phyloP scores from a whole-genome alignment of 2,113 vertebrate species.

The Sinocyclocheilus maitianheensis region DNA sequence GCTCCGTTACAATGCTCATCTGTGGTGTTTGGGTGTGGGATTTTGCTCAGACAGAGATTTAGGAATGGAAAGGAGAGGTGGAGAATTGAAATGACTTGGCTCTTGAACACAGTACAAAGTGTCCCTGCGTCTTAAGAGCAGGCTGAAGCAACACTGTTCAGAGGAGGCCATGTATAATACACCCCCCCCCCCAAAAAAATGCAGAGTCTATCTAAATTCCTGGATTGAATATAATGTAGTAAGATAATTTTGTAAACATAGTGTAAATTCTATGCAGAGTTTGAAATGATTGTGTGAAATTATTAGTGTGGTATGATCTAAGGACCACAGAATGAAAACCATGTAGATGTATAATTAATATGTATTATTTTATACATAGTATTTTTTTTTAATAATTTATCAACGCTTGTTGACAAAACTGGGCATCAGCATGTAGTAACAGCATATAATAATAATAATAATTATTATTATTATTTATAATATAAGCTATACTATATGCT shows the following conservation, averaged over 20 bases:
- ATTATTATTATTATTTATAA: too few relatives aligned
- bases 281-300: not conserved
- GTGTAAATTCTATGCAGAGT: not conserved
- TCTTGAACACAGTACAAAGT: not conserved
- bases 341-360: not conserved
- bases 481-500: too few relatives aligned
- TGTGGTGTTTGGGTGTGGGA: not conserved
- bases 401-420: not conserved
- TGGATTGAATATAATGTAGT: not conserved
- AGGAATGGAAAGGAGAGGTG: not conserved
- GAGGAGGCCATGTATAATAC: not conserved
- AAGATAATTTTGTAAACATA: too few relatives aligned
- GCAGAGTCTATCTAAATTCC: not conserved
- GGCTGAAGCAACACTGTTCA: not conserved
- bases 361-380: not conserved
- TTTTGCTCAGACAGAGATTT: conserved; percentile 17
- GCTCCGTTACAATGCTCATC: not conserved
- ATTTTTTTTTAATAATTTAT: too few relatives aligned
- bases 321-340: not conserved
- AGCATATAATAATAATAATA: not conserved
- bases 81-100: conserved; percentile 26
- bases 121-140: conserved; percentile 7
- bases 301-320: not conserved
- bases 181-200: too few relatives aligned
- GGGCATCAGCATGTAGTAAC: not conserved